Conservation (phyloP, 2,888 invertebrate genomes). For the Morpho helenor region DNA sequence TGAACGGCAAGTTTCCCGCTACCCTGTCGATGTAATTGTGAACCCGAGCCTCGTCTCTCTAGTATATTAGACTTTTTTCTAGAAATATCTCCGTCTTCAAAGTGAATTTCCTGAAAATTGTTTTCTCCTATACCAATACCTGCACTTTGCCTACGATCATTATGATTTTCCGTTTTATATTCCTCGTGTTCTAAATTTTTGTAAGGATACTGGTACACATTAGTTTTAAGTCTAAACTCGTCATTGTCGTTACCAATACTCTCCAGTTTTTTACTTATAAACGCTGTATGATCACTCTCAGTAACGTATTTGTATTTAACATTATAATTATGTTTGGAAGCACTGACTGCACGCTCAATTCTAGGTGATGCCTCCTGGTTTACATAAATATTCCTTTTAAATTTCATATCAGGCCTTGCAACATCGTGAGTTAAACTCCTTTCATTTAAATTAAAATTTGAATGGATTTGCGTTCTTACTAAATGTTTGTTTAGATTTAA, state of each 20-base stretch:
- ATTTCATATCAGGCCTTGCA: slow-evolving; percentile 11
- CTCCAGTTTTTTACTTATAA: slow-evolving; percentile 4
- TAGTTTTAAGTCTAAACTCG: slow-evolving; percentile 1
- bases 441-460: not conserved
- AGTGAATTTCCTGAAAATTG: no score
- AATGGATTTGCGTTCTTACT: slow-evolving; percentile 4
- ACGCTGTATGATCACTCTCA: slow-evolving; percentile 5
- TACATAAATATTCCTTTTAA: slow-evolving; percentile 3
- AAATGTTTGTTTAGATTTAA: slow-evolving; percentile 9
- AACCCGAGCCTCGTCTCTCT: no score
- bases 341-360: not conserved
- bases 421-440: not conserved
- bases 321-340: not conserved
- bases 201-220: slow-evolving; percentile 4
- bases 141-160: no score
- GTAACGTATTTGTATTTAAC: not conserved
- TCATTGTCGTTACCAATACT: slow-evolving; percentile 3
- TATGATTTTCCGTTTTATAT: no score
- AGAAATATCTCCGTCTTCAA: no score
- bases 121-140: no score
- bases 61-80: no score
- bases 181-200: not conserved
- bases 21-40: no score
- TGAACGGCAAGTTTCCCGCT: no score
- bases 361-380: not conserved